Conservation (phyloP, 2,113 vertebrate species). For the human region GRCh38 chr12:67917501-67918000, state of each 20-base stretch:
- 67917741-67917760: not conserved
- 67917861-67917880: not conserved
- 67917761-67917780: not conserved
- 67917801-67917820: not conserved
- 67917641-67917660: not conserved
- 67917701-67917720: not conserved
- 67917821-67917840: not conserved
- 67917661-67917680: not conserved
- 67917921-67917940: not conserved
- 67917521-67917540: not conserved
- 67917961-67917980: not conserved
- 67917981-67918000: not conserved
- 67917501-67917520: not conserved
- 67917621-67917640: not conserved
- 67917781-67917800: not conserved
- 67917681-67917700: not conserved
- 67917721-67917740: not conserved
- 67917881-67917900: not conserved
- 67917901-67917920: not conserved
- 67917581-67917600: not conserved
- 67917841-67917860: not conserved
- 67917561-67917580: not conserved
- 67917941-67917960: not conserved
- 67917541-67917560: not conserved
- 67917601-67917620: not conserved